Evolutionary conservation across 2,113 vertebrate genomes (phyloP), one percentile per base, ranked within the genome.

Genomic region (Hippopotamus amphibius): DNA sequence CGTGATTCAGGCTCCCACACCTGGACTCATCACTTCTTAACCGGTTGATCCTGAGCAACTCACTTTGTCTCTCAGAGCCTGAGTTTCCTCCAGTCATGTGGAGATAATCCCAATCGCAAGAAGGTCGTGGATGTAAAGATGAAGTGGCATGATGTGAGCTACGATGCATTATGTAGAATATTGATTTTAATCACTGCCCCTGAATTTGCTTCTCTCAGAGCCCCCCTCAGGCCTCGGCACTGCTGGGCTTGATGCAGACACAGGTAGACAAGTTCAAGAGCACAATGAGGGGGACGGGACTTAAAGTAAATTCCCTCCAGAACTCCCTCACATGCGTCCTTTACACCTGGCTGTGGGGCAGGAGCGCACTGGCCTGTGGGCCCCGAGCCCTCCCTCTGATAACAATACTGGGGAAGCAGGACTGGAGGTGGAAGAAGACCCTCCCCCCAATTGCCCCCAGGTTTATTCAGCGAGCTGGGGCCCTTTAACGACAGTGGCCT

Each of bases 251-350:
- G 76, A 37, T 13, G 26, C 30, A 41, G 65, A 55, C 33, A 7
- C 0, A 4, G 61, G 68, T 3, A 15, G 4, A 46, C 22, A 7
- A 55, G 5, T 15, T 55, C 19, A 22, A 65, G 14, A 43, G 37
- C n/a, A 61, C 24, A 53, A 46, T 7, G 2, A 11, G 11, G 17
- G 2, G 8, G 41, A 41, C 0, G 7, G 53, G 26, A 1, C 26
- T 85, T 63, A n/a, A 66, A 26, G 37, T 30, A 21, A 28, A 24
- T 61, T 66, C 4, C 61, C 26, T 84, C 16, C 0, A 48, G n/a
- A 46, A 48, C 21, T 13, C 22, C 17, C 30, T 16, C 22, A 28
- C 33, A 24, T 69, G n/a, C 33, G 22, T 37, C n/a, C 66, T 71
- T 61, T 16, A 46, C 8, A 9, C 48, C 15, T 30, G 50, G 41